Evolutionary conservation across 2,888 invertebrate genomes (phyloP).

Genomic region (Brenthis ino): DNA sequence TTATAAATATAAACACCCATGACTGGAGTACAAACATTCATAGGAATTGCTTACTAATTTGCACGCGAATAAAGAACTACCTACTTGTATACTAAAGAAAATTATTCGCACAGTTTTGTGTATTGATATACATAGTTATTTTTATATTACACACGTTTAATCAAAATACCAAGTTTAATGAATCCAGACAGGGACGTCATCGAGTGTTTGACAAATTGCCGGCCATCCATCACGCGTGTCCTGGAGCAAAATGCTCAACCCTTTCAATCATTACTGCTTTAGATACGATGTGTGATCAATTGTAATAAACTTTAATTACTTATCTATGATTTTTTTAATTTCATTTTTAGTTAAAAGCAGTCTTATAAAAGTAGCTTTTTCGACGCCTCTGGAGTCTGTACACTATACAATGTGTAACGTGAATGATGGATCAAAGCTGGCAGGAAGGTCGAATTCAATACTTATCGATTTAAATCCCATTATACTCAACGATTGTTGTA

Average conservation of each 20-base stretch:
- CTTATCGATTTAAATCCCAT: too few species aligned
- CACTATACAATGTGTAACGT: too few species aligned
- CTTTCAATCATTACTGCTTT: conserved; percentile 21
- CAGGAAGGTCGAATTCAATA: too few species aligned
- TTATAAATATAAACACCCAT: too few species aligned
- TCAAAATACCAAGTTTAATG: conserved; percentile 13
- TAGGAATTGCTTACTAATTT: too few species aligned
- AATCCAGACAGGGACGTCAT: conserved; percentile 18
- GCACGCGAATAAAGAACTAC: too few species aligned
- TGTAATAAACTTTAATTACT: neutral
- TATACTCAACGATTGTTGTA: too few species aligned
- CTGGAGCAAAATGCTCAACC: conserved; percentile 27
- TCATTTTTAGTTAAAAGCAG: too few species aligned
- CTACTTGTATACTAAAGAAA: neutral
- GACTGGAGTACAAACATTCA: too few species aligned
- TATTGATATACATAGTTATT: neutral
- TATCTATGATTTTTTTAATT: neutral
- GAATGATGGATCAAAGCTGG: too few species aligned
- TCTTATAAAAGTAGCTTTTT: too few species aligned
- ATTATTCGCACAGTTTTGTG: neutral
- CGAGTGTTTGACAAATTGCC: conserved; percentile 32
- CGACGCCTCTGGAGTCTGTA: too few species aligned
- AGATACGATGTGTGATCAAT: neutral
- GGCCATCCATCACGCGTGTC: conserved; percentile 29
- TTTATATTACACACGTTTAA: neutral